phyloP scores from a whole-genome alignment of 2,113 vertebrate genomes.

The Ginglymostoma cirratum region DNA sequence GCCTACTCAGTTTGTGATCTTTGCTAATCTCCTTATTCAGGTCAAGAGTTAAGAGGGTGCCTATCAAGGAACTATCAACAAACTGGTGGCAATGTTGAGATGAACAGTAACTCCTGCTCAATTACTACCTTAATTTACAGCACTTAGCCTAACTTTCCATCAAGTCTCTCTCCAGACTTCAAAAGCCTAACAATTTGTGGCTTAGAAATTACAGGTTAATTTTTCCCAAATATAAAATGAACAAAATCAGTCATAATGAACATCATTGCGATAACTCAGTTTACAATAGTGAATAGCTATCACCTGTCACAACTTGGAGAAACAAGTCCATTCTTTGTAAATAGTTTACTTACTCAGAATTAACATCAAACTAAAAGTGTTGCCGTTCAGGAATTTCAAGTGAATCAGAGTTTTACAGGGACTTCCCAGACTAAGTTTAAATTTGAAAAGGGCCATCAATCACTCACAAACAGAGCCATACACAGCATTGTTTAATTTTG shows the following conservation, averaged over 20 bases:
- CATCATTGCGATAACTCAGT: not conserved
- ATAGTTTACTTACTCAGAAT: not conserved
- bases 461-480: no score
- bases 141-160: not conserved
- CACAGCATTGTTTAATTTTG: not conserved
- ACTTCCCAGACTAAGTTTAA: not conserved
- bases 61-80: not conserved
- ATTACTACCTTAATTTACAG: not conserved
- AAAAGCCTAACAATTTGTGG: not conserved
- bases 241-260: not conserved
- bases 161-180: not conserved
- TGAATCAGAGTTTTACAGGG: not conserved
- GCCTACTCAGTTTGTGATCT: not conserved
- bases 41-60: not conserved
- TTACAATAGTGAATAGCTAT: not conserved
- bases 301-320: not conserved
- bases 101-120: not conserved
- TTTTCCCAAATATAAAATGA: not conserved
- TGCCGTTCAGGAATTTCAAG: not conserved
- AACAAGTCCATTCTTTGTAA: not conserved
- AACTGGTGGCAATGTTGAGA: not conserved
- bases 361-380: not conserved
- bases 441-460: not conserved
- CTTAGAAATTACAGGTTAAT: not conserved
- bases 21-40: not conserved